phyloP scores from a whole-genome alignment of 1,140 invertebrate species.

The Drosophila pectinifera region DNA sequence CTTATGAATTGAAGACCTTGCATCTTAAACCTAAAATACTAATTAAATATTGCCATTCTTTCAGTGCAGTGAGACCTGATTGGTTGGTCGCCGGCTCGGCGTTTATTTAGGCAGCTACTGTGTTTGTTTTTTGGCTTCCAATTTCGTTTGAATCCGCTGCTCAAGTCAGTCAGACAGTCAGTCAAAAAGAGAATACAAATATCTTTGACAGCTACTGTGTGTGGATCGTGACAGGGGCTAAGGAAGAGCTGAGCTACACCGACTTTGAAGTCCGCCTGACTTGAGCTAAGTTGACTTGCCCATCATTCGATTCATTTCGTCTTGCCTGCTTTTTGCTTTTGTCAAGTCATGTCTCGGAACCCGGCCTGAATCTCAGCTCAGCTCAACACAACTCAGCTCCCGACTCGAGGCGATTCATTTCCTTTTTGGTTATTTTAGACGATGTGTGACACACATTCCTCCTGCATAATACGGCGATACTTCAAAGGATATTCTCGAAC shows the following conservation, averaged over 20 bases:
- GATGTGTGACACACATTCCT: conserved; percentile 74
- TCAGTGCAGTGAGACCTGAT: conserved; percentile 25
- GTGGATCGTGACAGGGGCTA: conserved; percentile 34
- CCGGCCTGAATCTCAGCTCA: conserved; percentile 55
- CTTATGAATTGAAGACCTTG: no score
- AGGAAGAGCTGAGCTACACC: conserved; percentile 42
- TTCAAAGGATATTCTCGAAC: conserved; percentile 64
- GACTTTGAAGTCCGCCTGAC: conserved; percentile 75
- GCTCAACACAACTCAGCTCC: conserved; percentile 34
- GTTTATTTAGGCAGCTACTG: conserved; percentile 81
- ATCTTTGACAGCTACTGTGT: conserved; percentile 79
- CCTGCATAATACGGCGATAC: conserved; percentile 58
- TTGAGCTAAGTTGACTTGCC: conserved; percentile 50
- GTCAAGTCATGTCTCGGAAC: conserved; percentile 61
- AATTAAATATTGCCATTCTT: background rate
- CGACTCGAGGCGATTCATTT: conserved; percentile 57
- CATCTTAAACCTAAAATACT: no score
- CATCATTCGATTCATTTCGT: conserved; percentile 60
- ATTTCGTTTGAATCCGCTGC: conserved; percentile 66
- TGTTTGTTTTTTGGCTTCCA: conserved; percentile 77
- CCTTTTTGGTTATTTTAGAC: conserved; percentile 66
- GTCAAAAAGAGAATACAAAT: conserved; percentile 78
- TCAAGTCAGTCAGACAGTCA: conserved; percentile 52
- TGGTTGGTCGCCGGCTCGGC: conserved; percentile 48
- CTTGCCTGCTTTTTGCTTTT: conserved; percentile 47